A percentile compares a stretch with the other conserved stretches of the same genome.
phyloP scores from a whole-genome alignment of 2,797 vertebrate species.

The Varecia variegata region DNA sequence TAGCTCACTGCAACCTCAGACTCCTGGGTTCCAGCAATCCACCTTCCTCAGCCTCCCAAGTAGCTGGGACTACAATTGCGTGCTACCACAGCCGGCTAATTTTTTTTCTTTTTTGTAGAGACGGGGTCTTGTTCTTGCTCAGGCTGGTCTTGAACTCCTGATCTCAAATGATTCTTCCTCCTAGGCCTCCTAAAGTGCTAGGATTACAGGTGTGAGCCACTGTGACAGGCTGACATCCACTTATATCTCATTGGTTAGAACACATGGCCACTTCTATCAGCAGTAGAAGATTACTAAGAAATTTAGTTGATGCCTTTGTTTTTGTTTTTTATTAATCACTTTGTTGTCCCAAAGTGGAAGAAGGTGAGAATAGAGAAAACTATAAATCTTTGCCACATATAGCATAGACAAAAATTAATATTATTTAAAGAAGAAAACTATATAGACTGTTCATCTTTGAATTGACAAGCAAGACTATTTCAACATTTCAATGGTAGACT shows the following conservation, averaged over 20 bases:
- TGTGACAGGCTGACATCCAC: neutral
- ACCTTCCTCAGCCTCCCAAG: too few species aligned
- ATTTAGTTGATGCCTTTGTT: neutral
- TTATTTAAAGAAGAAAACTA: conserved; percentile 29
- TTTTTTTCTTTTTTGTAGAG: too few species aligned
- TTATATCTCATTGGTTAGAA: conserved; percentile 1
- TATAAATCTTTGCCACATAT: neutral
- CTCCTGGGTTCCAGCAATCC: too few species aligned
- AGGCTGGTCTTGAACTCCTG: too few species aligned
- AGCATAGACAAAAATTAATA: neutral
- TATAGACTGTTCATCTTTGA: neutral
- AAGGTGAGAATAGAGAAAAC: conserved; percentile 13
- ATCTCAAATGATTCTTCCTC: too few species aligned
- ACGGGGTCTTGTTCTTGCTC: too few species aligned
- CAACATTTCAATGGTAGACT: neutral
- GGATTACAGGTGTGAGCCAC: too few species aligned
- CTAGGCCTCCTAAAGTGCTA: too few species aligned
- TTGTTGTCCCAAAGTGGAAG: neutral
- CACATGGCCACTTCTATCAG: neutral
- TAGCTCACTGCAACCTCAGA: too few species aligned
- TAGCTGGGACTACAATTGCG: too few species aligned
- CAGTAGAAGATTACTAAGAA: neutral
- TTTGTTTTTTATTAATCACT: neutral
- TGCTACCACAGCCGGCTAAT: too few species aligned
- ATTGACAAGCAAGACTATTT: neutral